phyloP scores from a whole-genome alignment of 2,113 vertebrate genomes.

The Gadus chalcogrammus region DNA sequence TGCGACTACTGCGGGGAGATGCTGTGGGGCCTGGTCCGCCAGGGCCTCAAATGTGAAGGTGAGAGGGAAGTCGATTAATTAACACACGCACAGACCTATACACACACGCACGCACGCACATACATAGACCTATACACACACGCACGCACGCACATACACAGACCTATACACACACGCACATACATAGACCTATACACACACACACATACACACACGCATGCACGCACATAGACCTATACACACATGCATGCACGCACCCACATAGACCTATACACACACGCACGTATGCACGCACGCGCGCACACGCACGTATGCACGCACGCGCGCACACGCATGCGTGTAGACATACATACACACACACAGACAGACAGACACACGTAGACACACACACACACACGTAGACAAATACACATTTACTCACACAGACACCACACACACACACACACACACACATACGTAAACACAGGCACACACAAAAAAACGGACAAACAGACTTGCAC shows the following conservation, averaged over 20 bases:
- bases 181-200: not conserved
- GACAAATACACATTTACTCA: too few species aligned
- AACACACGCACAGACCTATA: conserved; percentile 4
- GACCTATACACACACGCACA: too few species aligned
- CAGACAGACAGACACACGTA: not conserved
- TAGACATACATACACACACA: not conserved
- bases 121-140: not conserved
- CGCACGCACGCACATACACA: too few species aligned
- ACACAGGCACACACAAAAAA: not conserved
- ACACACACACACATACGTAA: not conserved
- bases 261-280: conserved; percentile 1
- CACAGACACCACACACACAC: conserved; percentile 2
- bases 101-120: conserved; percentile 1
- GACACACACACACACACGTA: conserved; percentile 4
- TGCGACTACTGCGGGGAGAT: conserved; percentile 99
- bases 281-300: conserved; percentile 6
- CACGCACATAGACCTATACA: not conserved
- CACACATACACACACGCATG: not conserved
- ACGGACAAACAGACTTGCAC: not conserved
- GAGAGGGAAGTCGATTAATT: conserved; percentile 27
- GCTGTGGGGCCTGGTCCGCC: conserved; percentile 98
- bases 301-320: conserved; percentile 1
- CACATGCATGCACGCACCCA: not conserved
- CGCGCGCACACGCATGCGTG: not conserved
- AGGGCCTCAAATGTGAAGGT: conserved; percentile 99